phyloP scores from a whole-genome alignment of 2,113 vertebrate genomes.

The Sarotherodon lohbergeri region DNA sequence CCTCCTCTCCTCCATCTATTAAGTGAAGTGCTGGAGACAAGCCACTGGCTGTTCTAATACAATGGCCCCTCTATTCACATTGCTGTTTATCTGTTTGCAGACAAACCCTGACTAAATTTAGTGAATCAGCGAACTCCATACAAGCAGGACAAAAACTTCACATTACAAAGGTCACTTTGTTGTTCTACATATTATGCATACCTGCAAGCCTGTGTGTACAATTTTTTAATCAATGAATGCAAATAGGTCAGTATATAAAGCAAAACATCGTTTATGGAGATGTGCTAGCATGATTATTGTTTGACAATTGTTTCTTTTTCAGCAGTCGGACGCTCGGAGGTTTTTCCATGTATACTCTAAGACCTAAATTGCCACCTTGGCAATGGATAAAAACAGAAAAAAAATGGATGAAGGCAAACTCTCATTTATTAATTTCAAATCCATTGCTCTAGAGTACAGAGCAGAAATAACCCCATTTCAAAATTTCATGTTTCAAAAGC shows the following conservation, averaged over 20 bases:
- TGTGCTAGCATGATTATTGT: neutral
- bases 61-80: constrained; percentile 27
- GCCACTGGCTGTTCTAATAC: constrained; percentile 12
- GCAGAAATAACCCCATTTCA: neutral
- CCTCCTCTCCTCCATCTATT: constrained; percentile 22
- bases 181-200: neutral
- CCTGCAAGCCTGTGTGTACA: neutral
- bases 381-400: neutral
- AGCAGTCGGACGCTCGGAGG: fast-evolving
- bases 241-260: neutral
- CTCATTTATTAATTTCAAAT: neutral
- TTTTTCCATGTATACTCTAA: neutral
- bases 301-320: neutral
- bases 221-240: neutral
- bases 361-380: neutral
- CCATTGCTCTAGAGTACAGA: neutral
- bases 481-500: neutral
- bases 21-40: constrained; percentile 37
- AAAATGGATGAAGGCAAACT: neutral
- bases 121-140: neutral
- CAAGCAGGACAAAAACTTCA: neutral
- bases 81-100: constrained; percentile 21
- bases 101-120: neutral
- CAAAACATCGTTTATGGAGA: neutral
- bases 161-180: constrained; percentile 33